These are phyloP conservation scores for Tenthredo livida DNA, from an alignment of 2,888 invertebrate genomes.

Conservation along the genomic window DNA sequence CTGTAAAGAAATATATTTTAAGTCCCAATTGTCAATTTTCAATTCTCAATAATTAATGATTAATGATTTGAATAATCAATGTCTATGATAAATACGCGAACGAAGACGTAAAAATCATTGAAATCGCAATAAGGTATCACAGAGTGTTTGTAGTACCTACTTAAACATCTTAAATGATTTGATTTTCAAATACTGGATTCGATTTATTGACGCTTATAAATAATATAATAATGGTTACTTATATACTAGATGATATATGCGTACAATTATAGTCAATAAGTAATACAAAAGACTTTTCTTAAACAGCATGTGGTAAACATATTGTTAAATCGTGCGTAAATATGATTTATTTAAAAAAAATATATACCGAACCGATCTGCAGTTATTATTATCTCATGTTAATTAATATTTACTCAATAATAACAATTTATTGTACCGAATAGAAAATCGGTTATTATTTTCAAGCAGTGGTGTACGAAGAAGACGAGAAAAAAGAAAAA, in stretches of 20 bases:
- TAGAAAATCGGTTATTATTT: slow-evolving; percentile 5
- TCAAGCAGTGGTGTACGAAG: background rate
- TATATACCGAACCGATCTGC: background rate
- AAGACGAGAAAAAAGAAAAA: background rate
- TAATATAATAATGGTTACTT: background rate
- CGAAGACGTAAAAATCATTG: background rate
- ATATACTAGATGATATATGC: slow-evolving; percentile 18
- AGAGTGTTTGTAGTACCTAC: background rate
- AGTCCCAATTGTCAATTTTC: background rate
- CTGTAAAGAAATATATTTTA: background rate
- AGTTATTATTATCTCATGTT: background rate
- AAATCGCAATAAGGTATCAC: background rate
- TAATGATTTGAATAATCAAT: background rate
- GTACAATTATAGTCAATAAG: slow-evolving; percentile 27
- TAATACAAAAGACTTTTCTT: background rate
- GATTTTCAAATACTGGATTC: slow-evolving; percentile 1
- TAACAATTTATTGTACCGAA: background rate
- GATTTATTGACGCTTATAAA: slow-evolving; percentile 22
- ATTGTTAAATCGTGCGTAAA: background rate
- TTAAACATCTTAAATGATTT: background rate
- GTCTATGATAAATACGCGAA: background rate
- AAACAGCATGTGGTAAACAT: background rate
- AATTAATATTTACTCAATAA: background rate
- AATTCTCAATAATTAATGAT: background rate
- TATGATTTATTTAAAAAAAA: background rate